phyloP scores from a whole-genome alignment of 2,797 vertebrate species.

The Pantherophis alleghaniensis region DNA sequence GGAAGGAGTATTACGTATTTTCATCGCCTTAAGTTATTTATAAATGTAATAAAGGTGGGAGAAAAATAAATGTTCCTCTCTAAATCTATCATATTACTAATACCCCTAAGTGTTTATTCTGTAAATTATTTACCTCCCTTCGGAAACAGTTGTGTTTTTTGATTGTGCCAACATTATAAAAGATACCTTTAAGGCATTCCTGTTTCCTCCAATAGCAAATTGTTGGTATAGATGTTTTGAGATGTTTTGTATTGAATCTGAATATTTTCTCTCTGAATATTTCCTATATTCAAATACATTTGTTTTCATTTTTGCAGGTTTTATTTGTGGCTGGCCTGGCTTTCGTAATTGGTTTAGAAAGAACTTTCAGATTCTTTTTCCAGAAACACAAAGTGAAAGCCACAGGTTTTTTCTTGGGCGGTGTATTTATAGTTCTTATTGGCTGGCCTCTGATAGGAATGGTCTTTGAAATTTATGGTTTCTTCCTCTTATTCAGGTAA shows the following conservation, averaged over 20 bases:
- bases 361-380: slow-evolving; percentile 98
- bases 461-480: slow-evolving; percentile 93
- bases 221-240: neutral
- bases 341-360: slow-evolving; percentile 95
- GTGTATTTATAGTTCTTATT: slow-evolving; percentile 92
- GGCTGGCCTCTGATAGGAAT: slow-evolving; percentile 97
- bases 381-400: slow-evolving; percentile 98
- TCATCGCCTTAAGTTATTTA: neutral
- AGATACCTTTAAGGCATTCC: neutral
- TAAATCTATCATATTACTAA: neutral
- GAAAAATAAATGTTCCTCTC: neutral
- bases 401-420: slow-evolving; percentile 93
- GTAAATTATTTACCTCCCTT: neutral
- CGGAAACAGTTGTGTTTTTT: neutral
- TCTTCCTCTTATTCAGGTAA: slow-evolving; percentile 97
- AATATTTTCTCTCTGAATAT: neutral
- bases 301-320: slow-evolving; percentile 74
- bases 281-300: neutral
- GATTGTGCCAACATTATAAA: neutral
- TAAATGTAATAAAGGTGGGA: neutral
- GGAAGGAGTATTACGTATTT: neutral
- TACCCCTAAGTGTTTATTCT: neutral
- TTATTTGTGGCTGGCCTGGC: slow-evolving; percentile 94
- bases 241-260: neutral
- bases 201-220: neutral